Evolutionary conservation across 2,797 vertebrate genomes (phyloP).

Genomic region (Arvicola amphibius): DNA sequence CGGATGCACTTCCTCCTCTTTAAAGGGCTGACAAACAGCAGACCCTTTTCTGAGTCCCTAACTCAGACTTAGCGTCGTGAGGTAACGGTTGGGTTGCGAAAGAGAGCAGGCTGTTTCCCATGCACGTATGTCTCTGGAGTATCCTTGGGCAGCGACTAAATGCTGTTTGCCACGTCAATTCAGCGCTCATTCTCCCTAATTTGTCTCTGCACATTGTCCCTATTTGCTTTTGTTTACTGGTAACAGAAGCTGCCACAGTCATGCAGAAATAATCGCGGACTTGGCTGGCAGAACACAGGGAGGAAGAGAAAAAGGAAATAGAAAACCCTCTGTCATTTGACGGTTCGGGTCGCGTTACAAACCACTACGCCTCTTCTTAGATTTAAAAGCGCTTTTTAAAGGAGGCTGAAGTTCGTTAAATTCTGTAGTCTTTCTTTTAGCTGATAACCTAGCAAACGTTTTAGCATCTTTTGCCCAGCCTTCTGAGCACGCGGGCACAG

Average conservation of each 20-base stretch:
- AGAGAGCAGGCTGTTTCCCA: slow-evolving; percentile 62
- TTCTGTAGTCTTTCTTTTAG: slow-evolving; percentile 47
- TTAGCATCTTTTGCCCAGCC: background rate
- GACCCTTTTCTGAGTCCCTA: slow-evolving; percentile 68
- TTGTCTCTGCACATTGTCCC: slow-evolving; percentile 66
- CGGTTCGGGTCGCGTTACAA: slow-evolving; percentile 57
- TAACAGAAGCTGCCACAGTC: slow-evolving; percentile 78
- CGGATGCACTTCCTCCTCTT: slow-evolving; percentile 78
- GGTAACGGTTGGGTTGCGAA: slow-evolving; percentile 58
- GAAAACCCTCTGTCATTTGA: slow-evolving; percentile 57
- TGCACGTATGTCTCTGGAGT: slow-evolving; percentile 34
- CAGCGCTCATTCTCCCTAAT: slow-evolving; percentile 60
- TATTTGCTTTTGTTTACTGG: slow-evolving; percentile 79
- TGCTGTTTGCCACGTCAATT: slow-evolving; percentile 69
- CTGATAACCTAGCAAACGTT: slow-evolving; percentile 28
- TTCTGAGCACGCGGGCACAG: slow-evolving; percentile 44
- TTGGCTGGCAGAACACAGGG: slow-evolving; percentile 61
- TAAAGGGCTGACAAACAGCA: slow-evolving; percentile 80
- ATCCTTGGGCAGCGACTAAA: slow-evolving; percentile 45
- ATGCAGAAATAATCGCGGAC: slow-evolving; percentile 80
- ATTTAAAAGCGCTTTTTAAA: slow-evolving; percentile 53
- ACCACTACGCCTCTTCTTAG: slow-evolving; percentile 20
- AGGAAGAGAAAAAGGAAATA: slow-evolving; percentile 62
- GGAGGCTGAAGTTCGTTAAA: slow-evolving; percentile 4
- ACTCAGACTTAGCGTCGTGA: slow-evolving; percentile 59